Evolutionary conservation across 2,797 vertebrate genomes (phyloP).

Genomic region (Sebastes paucispinis): DNA sequence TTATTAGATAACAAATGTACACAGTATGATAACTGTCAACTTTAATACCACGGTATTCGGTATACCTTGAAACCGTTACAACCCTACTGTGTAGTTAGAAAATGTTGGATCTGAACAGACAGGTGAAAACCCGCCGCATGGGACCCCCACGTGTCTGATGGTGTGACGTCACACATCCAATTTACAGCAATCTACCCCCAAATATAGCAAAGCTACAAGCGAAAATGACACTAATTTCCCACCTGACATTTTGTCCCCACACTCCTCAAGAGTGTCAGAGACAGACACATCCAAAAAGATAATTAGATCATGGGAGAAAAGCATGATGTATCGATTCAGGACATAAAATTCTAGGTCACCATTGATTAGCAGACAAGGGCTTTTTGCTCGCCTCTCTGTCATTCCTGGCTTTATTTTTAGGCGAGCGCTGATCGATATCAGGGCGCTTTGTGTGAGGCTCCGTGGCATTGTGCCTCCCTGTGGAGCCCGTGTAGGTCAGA

Average conservation of each 20-base stretch:
- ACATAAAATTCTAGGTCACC: slow-evolving; percentile 67
- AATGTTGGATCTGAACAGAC: no score
- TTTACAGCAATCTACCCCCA: neutral
- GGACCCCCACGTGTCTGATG: neutral
- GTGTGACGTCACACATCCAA: neutral
- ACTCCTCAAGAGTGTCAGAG: slow-evolving; percentile 33
- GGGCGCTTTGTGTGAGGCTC: slow-evolving; percentile 58
- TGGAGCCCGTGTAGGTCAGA: slow-evolving; percentile 69
- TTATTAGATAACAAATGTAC: no score
- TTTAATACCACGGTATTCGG: no score
- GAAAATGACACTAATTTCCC: slow-evolving; percentile 15
- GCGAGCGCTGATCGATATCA: slow-evolving; percentile 61
- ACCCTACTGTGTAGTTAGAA: no score
- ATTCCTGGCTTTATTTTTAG: slow-evolving; percentile 69
- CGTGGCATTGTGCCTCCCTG: slow-evolving; percentile 52
- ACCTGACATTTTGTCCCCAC: slow-evolving; percentile 46
- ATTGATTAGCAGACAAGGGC: slow-evolving; percentile 69
- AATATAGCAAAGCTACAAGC: slow-evolving; percentile 1
- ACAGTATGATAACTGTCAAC: no score
- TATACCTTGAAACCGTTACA: no score
- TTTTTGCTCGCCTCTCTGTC: slow-evolving; percentile 50
- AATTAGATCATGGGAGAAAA: slow-evolving; percentile 64
- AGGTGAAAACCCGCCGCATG: neutral
- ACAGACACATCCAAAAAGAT: slow-evolving; percentile 45
- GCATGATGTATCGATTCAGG: slow-evolving; percentile 60